Conservation (phyloP, 1,140 invertebrate species). For the Augochlora pura region DNA sequence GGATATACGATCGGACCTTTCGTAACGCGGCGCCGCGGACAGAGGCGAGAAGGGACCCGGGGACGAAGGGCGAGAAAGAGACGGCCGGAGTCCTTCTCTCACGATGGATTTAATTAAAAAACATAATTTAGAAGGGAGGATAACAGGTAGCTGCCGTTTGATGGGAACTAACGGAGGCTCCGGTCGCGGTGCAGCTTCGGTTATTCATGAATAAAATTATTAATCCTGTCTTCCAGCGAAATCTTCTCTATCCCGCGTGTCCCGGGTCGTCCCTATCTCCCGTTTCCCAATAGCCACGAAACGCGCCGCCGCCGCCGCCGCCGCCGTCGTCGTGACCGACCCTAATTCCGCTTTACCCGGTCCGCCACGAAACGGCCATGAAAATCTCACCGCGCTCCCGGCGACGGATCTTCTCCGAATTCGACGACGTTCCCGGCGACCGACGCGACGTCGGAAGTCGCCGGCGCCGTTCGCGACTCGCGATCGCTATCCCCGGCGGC, state of each 20-base stretch:
- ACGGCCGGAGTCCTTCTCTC: conserved; percentile 55
- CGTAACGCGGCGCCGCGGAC: conserved; percentile 60
- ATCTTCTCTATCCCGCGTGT: conserved; percentile 53
- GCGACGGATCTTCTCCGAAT: not conserved
- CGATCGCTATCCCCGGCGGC: not conserved
- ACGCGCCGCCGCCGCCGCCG: not conserved
- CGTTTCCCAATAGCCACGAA: conserved; percentile 42
- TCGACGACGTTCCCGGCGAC: too few species aligned
- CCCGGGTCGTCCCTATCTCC: not conserved
- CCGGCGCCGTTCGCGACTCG: not conserved
- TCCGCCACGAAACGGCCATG: not conserved
- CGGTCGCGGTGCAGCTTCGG: conserved; percentile 64
- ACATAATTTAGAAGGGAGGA: conserved; percentile 80
- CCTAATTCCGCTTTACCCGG: not conserved
- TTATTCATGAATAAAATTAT: conserved; percentile 81
- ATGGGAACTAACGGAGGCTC: conserved; percentile 76
- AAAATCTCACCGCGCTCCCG: not conserved
- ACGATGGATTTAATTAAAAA: conserved; percentile 81
- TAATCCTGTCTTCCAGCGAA: conserved; percentile 72
- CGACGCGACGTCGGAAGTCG: not conserved
- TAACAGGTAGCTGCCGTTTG: conserved; percentile 78
- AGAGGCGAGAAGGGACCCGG: conserved; percentile 18
- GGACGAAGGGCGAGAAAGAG: conserved; percentile 31
- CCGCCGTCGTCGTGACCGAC: too few species aligned
- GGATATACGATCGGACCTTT: conserved; percentile 61